A percentile compares a stretch with the other conserved stretches of the same genome.
Evolutionary conservation across 2,888 invertebrate genomes (phyloP).

Genomic region (Galerucella nymphaeae): DNA sequence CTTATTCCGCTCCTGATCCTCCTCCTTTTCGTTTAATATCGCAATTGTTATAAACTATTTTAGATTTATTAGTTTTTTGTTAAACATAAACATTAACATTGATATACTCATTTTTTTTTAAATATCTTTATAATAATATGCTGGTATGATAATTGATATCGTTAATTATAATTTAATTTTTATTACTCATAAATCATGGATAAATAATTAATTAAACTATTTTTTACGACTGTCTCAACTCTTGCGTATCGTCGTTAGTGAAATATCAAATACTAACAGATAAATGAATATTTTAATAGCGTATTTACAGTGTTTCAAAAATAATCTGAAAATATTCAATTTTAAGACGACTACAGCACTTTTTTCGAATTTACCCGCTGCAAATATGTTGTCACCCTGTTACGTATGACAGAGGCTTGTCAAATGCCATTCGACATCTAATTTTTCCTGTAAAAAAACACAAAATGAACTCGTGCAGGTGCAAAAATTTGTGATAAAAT

Average conservation of each 20-base stretch:
- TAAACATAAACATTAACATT: not conserved
- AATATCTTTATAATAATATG: not conserved
- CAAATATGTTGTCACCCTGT: too few species aligned
- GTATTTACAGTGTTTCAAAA: not conserved
- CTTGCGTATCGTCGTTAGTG: not conserved
- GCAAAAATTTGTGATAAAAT: too few species aligned
- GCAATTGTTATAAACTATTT: not conserved
- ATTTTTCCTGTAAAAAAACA: too few species aligned
- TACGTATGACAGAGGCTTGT: too few species aligned
- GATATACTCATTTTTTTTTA: not conserved
- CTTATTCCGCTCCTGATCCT: not conserved
- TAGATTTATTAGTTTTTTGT: slow-evolving; percentile 3
- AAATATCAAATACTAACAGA: not conserved
- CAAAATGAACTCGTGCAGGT: too few species aligned
- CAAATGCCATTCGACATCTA: too few species aligned
- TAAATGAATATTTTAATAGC: not conserved
- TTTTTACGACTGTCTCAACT: not conserved
- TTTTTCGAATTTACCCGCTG: too few species aligned
- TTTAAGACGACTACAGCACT: too few species aligned
- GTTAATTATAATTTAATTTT: slow-evolving; percentile 3
- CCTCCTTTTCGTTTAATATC: not conserved
- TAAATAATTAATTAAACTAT: slow-evolving; percentile 1
- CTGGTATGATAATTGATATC: not conserved
- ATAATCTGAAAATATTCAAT: too few species aligned
- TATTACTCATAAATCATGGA: slow-evolving; percentile 11